Evolutionary conservation across 2,888 invertebrate genomes (phyloP).

Genomic region (Aporophyla nigra): DNA sequence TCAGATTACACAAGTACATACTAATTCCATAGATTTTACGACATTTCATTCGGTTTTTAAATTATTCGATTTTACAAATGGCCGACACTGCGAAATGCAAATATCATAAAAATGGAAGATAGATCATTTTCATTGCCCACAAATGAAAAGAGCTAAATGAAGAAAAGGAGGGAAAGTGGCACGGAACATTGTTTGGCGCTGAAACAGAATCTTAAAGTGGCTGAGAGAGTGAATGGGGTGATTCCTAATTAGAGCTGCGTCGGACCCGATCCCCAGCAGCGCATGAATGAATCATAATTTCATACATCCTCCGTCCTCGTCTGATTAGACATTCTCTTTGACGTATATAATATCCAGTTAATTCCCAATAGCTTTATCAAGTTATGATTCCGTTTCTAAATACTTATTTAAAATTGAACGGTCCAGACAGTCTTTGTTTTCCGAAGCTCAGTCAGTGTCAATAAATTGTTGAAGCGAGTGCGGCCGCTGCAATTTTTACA

Average conservation of each 20-base stretch:
- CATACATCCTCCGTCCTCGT: conserved; percentile 34
- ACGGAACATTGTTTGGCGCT: conserved; percentile 56
- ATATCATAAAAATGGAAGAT: neutral
- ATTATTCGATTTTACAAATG: neutral
- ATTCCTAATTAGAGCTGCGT: conserved; percentile 61
- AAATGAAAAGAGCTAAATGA: conserved; percentile 39
- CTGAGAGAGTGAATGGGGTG: conserved; percentile 49
- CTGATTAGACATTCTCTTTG: conserved; percentile 57
- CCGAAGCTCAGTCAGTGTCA: conserved; percentile 57
- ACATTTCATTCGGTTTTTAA: neutral
- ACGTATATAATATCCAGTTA: conserved; percentile 46
- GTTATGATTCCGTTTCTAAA: conserved; percentile 43
- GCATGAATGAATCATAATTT: conserved; percentile 63
- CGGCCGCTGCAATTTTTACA: conserved; percentile 74
- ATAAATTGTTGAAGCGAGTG: conserved; percentile 72
- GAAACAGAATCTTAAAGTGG: conserved; percentile 65
- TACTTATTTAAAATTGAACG: conserved; percentile 55
- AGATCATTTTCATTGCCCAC: conserved; percentile 21
- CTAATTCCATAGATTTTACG: conserved; percentile 6
- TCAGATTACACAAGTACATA: too few species aligned
- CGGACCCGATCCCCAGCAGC: conserved; percentile 26
- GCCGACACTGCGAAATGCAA: neutral
- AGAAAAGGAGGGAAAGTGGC: conserved; percentile 37
- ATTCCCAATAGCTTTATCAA: conserved; percentile 42
- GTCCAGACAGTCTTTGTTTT: conserved; percentile 52